Evolutionary conservation across 1,140 invertebrate genomes (phyloP).

Genomic region (Bombus affinis): DNA sequence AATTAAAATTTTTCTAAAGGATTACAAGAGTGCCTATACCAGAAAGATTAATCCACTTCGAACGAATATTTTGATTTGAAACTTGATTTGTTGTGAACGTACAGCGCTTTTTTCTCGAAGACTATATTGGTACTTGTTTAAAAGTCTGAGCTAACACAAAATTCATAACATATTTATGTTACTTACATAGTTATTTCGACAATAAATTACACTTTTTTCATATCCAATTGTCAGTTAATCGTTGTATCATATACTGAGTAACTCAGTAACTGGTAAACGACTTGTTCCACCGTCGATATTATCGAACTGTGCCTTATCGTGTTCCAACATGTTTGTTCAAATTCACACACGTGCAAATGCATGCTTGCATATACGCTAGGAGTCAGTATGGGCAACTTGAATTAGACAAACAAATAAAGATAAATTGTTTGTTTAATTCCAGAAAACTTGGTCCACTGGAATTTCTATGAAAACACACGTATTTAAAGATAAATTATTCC

Average conservation of each 20-base stretch:
- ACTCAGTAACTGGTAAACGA: not conserved
- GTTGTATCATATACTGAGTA: not conserved
- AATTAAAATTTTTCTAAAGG: not conserved
- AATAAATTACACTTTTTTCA: not conserved
- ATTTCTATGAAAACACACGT: not conserved
- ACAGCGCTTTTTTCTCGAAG: not conserved
- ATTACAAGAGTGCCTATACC: not conserved
- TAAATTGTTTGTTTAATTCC: not conserved
- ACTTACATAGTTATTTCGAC: not conserved
- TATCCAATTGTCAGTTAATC: not conserved
- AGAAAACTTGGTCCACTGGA: not conserved
- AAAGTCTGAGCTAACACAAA: not conserved
- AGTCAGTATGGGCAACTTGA: constrained; percentile 4
- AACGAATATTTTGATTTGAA: not conserved
- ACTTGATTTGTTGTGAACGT: not conserved
- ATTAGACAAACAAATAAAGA: not conserved
- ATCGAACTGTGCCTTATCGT: not conserved
- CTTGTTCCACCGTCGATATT: not conserved
- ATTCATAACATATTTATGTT: not conserved
- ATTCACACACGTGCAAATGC: not conserved
- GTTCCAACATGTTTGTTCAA: no score
- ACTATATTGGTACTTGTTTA: not conserved
- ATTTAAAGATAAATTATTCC: not conserved
- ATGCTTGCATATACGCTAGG: not conserved
- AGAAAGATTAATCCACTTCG: not conserved